Evolutionary conservation across 2,797 vertebrate genomes (phyloP), one percentile per base, ranked within the genome.

Genomic region (Myotis daubentonii): DNA sequence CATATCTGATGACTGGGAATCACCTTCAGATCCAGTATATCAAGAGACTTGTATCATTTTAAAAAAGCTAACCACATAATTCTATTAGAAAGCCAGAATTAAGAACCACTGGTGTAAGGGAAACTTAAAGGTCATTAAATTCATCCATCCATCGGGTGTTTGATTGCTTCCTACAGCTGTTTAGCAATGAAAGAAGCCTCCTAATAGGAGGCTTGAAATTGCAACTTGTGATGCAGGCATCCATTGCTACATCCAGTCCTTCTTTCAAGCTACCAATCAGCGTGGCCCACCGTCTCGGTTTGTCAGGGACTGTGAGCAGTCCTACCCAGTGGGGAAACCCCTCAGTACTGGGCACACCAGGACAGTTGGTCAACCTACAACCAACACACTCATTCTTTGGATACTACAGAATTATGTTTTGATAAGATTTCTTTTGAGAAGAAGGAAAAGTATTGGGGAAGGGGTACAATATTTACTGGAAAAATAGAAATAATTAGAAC

Each of bases 121-220:
- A 92, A 85, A 94, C 20, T 51, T 72, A 82, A 94, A 96, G 84
- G 85, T 83, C 74, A 80, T 55, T 85, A 90, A 95, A 75, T 88
- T n/a, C 47, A 41, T 80, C 41, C 44, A 79, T 75, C 87, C 78
- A 25, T 92, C 72, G 90, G 88, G 41, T 88, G 30, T 89, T 89
- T 79, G 53, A 79, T 94, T 74, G 51, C 51, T 60, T 75, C 79
- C 78, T 75, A 36, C 20, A 94, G 91, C 88, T 93, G 57, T 51
- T 94, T 91, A 76, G 70, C 51, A 57, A 20, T 60, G 81, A 82
- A 91, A 94, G 51, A 87, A 25, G 51, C 82, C 65, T 72, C 90
- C 66, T 90, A 82, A 79, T 15, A 71, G 53, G 33, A 38, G 11
- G 66, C 66, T 55, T 88, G 60, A 91, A 85, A 86, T 62, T 13